Evolutionary conservation across 1,140 invertebrate species (phyloP).

Genomic region (Calycopis cecrops): DNA sequence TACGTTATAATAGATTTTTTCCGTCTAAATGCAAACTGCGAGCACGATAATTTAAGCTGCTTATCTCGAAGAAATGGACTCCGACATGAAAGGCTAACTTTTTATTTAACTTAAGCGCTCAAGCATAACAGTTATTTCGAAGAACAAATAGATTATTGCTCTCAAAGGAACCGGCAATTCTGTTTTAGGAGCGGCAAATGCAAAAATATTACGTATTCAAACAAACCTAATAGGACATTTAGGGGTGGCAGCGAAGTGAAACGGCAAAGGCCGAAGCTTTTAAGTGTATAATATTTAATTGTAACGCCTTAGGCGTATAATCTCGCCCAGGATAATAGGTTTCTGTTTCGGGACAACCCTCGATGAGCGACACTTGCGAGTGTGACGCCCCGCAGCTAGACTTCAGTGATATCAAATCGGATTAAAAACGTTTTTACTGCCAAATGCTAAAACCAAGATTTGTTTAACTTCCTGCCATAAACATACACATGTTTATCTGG

Average conservation of each 20-base stretch:
- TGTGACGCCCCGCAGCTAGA: conserved; percentile 64
- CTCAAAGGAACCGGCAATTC: conserved; percentile 73
- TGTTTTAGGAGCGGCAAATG: conserved; percentile 70
- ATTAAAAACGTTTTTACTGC: conserved; percentile 68
- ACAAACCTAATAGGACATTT: conserved; percentile 74
- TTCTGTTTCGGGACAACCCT: conserved; percentile 73
- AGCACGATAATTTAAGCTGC: conserved; percentile 17
- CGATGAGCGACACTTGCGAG: conserved; percentile 65
- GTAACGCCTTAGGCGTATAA: conserved; percentile 76
- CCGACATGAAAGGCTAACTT: conserved; percentile 41
- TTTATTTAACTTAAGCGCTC: conserved; percentile 61
- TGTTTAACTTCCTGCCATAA: not conserved
- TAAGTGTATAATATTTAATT: conserved; percentile 77
- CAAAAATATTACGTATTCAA: conserved; percentile 76
- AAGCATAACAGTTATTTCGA: conserved; percentile 68
- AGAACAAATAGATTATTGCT: conserved; percentile 73
- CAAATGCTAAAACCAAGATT: conserved; percentile 41
- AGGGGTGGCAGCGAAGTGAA: conserved; percentile 73
- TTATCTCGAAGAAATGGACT: conserved; percentile 26
- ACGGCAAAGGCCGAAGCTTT: conserved; percentile 75
- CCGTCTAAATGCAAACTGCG: conserved; percentile 8
- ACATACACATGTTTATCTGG: too few relatives aligned
- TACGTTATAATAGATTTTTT: conserved; percentile 21
- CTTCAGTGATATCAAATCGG: conserved; percentile 65
- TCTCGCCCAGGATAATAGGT: conserved; percentile 76